A percentile compares a stretch with the other conserved stretches of the same genome.
phyloP scores from a whole-genome alignment of 2,113 vertebrate genomes.

The Sinocyclocheilus maitianheensis region DNA sequence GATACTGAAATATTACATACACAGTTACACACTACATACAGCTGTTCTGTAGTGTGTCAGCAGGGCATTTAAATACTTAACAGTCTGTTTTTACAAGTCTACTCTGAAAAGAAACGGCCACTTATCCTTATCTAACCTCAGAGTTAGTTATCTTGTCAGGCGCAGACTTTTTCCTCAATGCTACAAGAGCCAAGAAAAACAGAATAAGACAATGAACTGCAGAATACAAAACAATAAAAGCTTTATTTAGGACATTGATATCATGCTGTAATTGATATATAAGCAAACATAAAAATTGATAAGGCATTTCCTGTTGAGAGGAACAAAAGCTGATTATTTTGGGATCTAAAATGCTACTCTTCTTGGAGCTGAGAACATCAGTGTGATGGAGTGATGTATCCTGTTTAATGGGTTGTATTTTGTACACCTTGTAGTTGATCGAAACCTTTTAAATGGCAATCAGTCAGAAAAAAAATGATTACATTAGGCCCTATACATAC shows the following conservation, averaged over 20 bases:
- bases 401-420: neutral
- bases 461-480: too few relatives aligned
- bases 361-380: neutral
- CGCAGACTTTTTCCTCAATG: neutral
- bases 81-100: neutral
- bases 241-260: neutral
- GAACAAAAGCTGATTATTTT: too few relatives aligned
- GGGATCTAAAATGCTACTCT: neutral
- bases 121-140: constrained; percentile 2
- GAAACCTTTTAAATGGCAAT: neutral
- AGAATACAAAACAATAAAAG: too few relatives aligned
- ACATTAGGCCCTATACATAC: too few relatives aligned
- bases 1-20: neutral
- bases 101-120: neutral
- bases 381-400: neutral
- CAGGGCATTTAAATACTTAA: neutral
- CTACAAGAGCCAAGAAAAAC: neutral
- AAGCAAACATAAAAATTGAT: too few relatives aligned
- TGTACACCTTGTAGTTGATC: neutral
- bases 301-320: too few relatives aligned
- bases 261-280: neutral
- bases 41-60: neutral
- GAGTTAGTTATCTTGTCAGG: neutral
- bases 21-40: too few relatives aligned
- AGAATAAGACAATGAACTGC: neutral